Conservation (phyloP, 2,888 invertebrate species). For the Panopea generosa region DNA sequence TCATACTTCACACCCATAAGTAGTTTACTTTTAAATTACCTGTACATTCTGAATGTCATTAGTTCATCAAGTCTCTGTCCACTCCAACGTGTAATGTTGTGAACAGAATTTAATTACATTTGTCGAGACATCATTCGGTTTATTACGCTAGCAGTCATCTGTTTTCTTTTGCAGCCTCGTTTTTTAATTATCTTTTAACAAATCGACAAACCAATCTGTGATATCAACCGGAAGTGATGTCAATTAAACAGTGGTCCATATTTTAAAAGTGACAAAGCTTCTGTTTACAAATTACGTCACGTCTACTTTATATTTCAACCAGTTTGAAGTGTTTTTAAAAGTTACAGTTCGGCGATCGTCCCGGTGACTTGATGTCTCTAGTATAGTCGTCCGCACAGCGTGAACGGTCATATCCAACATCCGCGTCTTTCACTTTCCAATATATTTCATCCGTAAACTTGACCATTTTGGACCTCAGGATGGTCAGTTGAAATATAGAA, state of each 20-base stretch:
- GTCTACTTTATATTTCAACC: constrained; percentile 51
- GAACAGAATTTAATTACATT: constrained; percentile 52
- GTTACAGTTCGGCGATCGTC: constrained; percentile 8
- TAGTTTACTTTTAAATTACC: too few relatives aligned
- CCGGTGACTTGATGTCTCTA: constrained; percentile 27
- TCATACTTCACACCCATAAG: too few relatives aligned
- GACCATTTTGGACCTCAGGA: constrained; percentile 19
- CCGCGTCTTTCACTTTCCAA: constrained; percentile 47
- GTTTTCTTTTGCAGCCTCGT: neutral
- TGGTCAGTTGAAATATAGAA: constrained; percentile 53
- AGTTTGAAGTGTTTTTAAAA: constrained; percentile 22
- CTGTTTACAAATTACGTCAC: constrained; percentile 52
- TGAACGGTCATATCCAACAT: constrained; percentile 33
- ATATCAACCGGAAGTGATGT: constrained; percentile 53
- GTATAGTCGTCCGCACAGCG: constrained; percentile 32
- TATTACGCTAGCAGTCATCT: neutral
- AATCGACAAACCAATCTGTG: constrained; percentile 35
- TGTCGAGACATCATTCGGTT: constrained; percentile 31
- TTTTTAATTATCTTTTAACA: constrained; percentile 18
- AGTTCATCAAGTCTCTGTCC: neutral
- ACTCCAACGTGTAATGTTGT: constrained; percentile 43
- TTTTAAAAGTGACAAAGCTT: constrained; percentile 46
- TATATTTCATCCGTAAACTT: constrained; percentile 52
- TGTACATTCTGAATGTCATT: too few relatives aligned
- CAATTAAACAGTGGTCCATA: constrained; percentile 50